Conservation (phyloP, 2,113 vertebrate genomes). For the Pionites leucogaster region DNA sequence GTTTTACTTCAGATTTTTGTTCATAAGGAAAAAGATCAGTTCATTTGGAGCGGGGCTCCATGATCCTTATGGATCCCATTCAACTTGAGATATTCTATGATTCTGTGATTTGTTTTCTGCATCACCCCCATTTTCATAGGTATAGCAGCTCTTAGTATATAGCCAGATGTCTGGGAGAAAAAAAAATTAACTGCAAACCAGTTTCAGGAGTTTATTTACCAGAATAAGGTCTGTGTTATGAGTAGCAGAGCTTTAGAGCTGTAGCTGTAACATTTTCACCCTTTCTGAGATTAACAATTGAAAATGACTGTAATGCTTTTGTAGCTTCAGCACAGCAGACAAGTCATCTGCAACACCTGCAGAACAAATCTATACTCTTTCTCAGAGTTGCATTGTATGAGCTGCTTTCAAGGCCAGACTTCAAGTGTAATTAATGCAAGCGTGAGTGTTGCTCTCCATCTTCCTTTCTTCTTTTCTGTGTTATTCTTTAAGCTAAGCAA, state of each 20-base stretch:
- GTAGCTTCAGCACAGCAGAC: not conserved
- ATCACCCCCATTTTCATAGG: not conserved
- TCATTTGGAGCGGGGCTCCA: not conserved
- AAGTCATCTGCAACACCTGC: not conserved
- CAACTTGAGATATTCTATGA: not conserved
- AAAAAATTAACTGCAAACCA: not conserved
- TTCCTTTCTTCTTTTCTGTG: not conserved
- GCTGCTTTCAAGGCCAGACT: not conserved
- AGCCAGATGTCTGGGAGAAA: not conserved
- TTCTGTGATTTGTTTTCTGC: not conserved
- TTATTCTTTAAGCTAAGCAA: not conserved
- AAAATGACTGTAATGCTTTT: not conserved
- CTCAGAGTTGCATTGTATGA: not conserved
- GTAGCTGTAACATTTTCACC: not conserved
- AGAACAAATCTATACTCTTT: not conserved
- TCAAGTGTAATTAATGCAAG: not conserved
- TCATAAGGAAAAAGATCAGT: not conserved
- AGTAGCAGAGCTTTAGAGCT: not conserved
- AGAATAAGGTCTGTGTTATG: not conserved
- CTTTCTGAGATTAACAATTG: not conserved
- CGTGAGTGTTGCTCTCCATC: not conserved
- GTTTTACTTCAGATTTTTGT: not conserved
- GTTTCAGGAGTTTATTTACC: not conserved
- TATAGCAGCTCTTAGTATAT: not conserved
- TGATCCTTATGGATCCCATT: not conserved